Conservation (phyloP, 2,113 vertebrate genomes). For the Romanogobio albipinnatus region DNA sequence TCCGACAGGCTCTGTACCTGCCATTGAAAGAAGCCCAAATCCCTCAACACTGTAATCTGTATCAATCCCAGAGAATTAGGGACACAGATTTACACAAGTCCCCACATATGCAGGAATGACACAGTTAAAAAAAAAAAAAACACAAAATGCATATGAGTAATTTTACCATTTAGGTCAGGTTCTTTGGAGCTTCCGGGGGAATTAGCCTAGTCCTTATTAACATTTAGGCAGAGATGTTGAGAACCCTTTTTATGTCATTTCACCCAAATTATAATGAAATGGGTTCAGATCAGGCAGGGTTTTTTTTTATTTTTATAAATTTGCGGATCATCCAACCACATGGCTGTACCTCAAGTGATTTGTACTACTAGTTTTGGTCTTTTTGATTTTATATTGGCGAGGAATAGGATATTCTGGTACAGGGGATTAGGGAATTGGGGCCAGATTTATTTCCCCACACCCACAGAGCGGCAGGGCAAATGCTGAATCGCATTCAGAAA, state of each 20-base stretch:
- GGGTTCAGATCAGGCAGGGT: conserved; percentile 4
- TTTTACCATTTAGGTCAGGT: conserved; percentile 46
- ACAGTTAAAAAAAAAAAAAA: conserved; percentile 4
- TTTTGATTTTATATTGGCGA: neutral
- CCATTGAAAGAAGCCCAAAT: neutral
- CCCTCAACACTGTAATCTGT: conserved; percentile 27
- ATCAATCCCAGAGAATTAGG: conserved; percentile 30
- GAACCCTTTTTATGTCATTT: conserved; percentile 16
- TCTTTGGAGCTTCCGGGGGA: conserved; percentile 24
- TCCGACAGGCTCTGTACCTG: neutral
- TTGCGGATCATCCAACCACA: neutral
- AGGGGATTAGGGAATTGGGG: conserved; percentile 18
- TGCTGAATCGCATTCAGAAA: conserved; percentile 23
- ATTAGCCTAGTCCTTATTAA: conserved; percentile 23
- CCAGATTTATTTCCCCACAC: conserved; percentile 23
- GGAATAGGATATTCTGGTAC: conserved; percentile 1
- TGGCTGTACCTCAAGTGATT: conserved; percentile 27
- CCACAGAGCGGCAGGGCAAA: neutral
- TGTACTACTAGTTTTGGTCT: conserved; percentile 8
- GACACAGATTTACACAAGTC: conserved; percentile 16
- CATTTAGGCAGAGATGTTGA: conserved; percentile 3
- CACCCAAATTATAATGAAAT: conserved; percentile 14
- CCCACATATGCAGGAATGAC: conserved; percentile 28
- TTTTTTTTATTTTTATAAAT: neutral
- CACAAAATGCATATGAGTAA: conserved; percentile 11